Evolutionary conservation across 1,140 invertebrate genomes (phyloP).

Genomic region (Dendroctonus valens): DNA sequence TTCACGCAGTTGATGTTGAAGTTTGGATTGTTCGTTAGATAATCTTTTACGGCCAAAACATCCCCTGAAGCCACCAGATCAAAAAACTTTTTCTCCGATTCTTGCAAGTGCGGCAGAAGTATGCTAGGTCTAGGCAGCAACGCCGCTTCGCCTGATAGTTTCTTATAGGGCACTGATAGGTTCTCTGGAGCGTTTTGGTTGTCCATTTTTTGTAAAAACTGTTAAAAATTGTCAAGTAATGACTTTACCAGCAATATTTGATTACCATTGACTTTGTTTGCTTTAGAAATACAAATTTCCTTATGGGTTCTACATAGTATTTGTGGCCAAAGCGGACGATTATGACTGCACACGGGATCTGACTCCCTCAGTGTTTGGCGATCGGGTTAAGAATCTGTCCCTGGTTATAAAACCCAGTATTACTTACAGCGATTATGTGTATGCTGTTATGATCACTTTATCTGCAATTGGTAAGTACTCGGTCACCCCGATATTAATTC

Average conservation of each 20-base stretch:
- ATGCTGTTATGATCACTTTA: conserved; percentile 58
- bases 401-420: conserved; percentile 60
- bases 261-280: background rate
- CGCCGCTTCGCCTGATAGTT: conserved; percentile 36
- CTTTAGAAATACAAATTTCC: conserved; percentile 66
- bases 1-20: conserved; percentile 56
- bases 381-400: conserved; percentile 57
- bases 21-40: conserved; percentile 46
- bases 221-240: too few species aligned
- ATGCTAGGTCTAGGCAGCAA: conserved; percentile 45
- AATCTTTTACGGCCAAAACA: conserved; percentile 48
- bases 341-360: conserved; percentile 61
- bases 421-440: conserved; percentile 61
- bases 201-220: background rate
- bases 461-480: conserved; percentile 33
- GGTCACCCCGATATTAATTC: background rate
- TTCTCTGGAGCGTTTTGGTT: background rate
- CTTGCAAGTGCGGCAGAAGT: conserved; percentile 50
- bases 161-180: conserved; percentile 32
- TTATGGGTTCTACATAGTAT: conserved; percentile 75
- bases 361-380: conserved; percentile 34
- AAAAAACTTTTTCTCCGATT: conserved; percentile 54
- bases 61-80: conserved; percentile 51
- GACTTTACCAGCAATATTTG: background rate
- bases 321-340: conserved; percentile 77